These are phyloP conservation scores for Drosophila nebulosa DNA, from an alignment of 1,140 invertebrate species.

Conservation along the genomic window DNA sequence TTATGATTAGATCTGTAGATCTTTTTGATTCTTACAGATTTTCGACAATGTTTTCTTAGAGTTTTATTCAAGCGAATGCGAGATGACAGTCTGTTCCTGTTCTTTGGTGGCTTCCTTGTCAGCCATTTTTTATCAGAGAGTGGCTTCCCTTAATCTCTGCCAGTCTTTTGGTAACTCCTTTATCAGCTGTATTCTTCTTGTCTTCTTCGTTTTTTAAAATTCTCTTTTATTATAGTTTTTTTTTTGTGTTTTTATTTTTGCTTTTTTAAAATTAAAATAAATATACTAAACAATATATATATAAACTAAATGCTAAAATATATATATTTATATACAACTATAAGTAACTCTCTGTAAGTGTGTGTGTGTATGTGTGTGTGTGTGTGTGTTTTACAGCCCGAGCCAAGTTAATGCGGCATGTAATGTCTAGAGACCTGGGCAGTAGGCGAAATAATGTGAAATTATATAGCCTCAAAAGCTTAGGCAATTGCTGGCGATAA, in stretches of 20 bases:
- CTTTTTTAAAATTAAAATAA: conserved; percentile 23
- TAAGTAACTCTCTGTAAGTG: neutral
- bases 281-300: conserved; percentile 25
- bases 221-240: neutral
- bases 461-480: conserved; percentile 52
- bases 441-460: conserved; percentile 38
- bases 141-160: too few species aligned
- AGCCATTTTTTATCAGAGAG: too few species aligned
- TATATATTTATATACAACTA: conserved; percentile 8
- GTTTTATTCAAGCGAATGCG: too few species aligned
- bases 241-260: conserved; percentile 3
- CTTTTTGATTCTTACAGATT: too few species aligned
- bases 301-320: conserved; percentile 13
- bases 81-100: too few species aligned
- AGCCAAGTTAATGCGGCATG: conserved; percentile 37
- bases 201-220: too few species aligned
- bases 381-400: conserved; percentile 3
- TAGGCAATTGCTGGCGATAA: conserved; percentile 35
- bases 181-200: too few species aligned
- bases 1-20: too few species aligned
- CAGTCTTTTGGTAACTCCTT: too few species aligned
- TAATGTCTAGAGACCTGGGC: neutral
- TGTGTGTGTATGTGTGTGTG: neutral
- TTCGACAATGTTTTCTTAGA: too few species aligned
- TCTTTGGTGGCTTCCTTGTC: too few species aligned